Evolutionary conservation across 2,888 invertebrate genomes (phyloP).

Genomic region (Diaprepes abbreviatus): DNA sequence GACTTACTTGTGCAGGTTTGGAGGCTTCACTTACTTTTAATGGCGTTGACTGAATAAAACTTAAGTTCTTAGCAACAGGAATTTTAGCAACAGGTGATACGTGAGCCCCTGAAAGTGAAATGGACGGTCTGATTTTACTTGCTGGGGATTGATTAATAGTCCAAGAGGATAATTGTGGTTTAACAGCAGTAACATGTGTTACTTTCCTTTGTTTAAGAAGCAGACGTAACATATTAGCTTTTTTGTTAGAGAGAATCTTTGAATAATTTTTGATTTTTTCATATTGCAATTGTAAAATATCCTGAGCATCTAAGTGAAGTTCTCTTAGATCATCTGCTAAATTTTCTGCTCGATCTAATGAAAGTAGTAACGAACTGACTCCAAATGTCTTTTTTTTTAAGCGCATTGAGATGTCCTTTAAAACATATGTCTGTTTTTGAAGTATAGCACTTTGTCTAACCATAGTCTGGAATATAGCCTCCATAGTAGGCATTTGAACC

Average conservation of each 20-base stretch:
- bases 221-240: conserved; percentile 70
- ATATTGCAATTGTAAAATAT: conserved; percentile 66
- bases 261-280: conserved; percentile 60
- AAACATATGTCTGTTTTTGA: conserved; percentile 68
- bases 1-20: not conserved
- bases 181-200: conserved; percentile 70
- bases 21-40: conserved; percentile 31
- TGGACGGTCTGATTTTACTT: conserved; percentile 50
- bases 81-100: conserved; percentile 52
- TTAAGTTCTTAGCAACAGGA: conserved; percentile 48
- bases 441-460: conserved; percentile 81
- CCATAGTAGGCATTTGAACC: conserved; percentile 79
- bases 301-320: conserved; percentile 69
- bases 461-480: conserved; percentile 84
- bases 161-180: conserved; percentile 64
- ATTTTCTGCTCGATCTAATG: conserved; percentile 64
- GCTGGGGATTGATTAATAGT: conserved; percentile 56
- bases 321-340: conserved; percentile 67
- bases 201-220: conserved; percentile 71
- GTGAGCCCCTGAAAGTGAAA: conserved; percentile 52
- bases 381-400: conserved; percentile 66
- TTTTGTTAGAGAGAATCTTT: conserved; percentile 68
- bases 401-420: conserved; percentile 63
- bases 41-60: conserved; percentile 58
- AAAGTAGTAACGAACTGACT: conserved; percentile 67